phyloP scores from a whole-genome alignment of 2,113 vertebrate genomes.

The Peromyscus leucopus region DNA sequence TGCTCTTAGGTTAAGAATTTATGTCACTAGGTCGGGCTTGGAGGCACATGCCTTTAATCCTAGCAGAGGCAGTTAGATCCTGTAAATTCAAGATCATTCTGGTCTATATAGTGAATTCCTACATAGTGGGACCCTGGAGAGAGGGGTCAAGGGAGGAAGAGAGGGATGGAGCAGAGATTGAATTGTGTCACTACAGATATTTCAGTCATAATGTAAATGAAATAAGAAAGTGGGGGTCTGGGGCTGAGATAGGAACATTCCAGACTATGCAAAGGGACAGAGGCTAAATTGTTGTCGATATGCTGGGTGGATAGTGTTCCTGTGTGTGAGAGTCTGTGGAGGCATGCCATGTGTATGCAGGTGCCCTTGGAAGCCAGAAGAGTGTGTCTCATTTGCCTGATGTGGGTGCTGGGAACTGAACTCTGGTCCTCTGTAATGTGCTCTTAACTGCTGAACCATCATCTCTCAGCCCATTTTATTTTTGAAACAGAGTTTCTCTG shows the following conservation, averaged over 20 bases:
- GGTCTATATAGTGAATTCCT: neutral
- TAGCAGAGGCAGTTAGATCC: neutral
- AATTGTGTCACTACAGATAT: neutral
- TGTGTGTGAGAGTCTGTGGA: neutral
- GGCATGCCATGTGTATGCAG: neutral
- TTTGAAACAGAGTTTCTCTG: neutral
- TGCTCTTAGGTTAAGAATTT: neutral
- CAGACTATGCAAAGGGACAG: neutral
- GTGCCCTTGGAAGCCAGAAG: neutral
- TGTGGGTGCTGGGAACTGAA: neutral
- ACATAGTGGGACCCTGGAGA: neutral
- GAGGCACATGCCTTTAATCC: neutral
- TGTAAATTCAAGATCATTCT: neutral
- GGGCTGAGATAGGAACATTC: neutral
- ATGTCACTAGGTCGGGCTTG: neutral
- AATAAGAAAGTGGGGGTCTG: neutral
- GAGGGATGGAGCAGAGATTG: neutral
- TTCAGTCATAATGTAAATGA: neutral
- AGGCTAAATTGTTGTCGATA: neutral
- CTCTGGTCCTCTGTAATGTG: neutral
- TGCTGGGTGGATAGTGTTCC: neutral
- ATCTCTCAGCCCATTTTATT: too few relatives aligned
- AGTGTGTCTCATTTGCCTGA: neutral
- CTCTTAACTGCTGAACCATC: too few relatives aligned
- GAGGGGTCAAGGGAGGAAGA: neutral